phyloP scores from a whole-genome alignment of 2,113 vertebrate species.

The Thunnus maccoyii region DNA sequence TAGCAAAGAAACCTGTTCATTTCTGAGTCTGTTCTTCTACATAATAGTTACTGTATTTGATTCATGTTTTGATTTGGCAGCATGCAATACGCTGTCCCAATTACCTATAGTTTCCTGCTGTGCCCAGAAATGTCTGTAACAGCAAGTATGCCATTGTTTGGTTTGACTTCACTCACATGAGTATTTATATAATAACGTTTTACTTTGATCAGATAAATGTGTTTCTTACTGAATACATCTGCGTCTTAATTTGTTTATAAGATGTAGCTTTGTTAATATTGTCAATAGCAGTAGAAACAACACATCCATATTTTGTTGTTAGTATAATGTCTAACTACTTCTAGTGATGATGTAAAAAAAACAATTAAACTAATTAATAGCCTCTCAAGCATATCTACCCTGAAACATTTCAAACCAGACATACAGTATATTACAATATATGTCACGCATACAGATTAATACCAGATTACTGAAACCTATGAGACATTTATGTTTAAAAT shows the following conservation, averaged over 20 bases:
- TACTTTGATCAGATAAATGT: slow-evolving; percentile 4
- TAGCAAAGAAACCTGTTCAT: neutral
- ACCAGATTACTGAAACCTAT: no score
- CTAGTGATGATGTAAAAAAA: no score
- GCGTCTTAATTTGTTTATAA: slow-evolving; percentile 9
- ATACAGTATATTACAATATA: no score
- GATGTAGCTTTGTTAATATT: neutral
- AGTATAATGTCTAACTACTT: no score
- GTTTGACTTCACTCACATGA: neutral
- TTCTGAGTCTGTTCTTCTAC: neutral
- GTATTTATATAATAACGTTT: slow-evolving; percentile 5
- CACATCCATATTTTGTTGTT: neutral
- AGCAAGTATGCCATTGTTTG: neutral
- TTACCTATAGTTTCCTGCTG: neutral
- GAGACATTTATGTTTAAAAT: no score
- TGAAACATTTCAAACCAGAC: no score
- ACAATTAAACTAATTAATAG: neutral
- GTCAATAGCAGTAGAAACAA: neutral
- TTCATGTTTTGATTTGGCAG: neutral
- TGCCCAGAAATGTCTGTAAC: slow-evolving; percentile 20
- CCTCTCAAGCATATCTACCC: neutral
- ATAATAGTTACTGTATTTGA: neutral
- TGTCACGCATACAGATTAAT: no score
- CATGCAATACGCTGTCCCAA: neutral
- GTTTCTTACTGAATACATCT: neutral